Conservation (phyloP, 2,888 invertebrate species). For the Lasioglossum calceatum region DNA sequence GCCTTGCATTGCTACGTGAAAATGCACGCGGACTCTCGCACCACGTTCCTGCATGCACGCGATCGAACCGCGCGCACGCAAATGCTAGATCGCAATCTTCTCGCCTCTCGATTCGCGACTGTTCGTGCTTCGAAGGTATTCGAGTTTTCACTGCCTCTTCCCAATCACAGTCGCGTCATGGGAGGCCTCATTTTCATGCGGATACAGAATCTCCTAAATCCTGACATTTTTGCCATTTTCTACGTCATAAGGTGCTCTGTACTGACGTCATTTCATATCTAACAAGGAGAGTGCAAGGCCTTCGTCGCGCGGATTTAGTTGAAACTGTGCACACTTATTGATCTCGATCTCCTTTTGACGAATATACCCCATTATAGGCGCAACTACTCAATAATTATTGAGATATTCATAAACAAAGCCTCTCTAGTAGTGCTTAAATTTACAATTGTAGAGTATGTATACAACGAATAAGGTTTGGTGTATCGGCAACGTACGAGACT, state of each 20-base stretch:
- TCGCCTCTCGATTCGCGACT: conserved; percentile 6
- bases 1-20: not conserved
- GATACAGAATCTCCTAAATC: conserved; percentile 19
- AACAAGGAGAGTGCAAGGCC: no score
- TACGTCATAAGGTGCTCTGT: not conserved
- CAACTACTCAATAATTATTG: no score
- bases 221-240: conserved; percentile 17
- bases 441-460: no score
- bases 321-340: no score
- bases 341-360: no score
- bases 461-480: no score
- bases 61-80: conserved; percentile 21
- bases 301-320: no score
- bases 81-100: conserved; percentile 37
- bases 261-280: not conserved
- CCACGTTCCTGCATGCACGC: not conserved
- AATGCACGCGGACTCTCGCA: not conserved
- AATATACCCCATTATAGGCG: no score
- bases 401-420: no score
- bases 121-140: conserved; percentile 37
- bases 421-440: no score
- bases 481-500: no score
- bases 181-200: conserved; percentile 29
- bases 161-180: conserved; percentile 33
- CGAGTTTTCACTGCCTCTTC: conserved; percentile 52